These are phyloP conservation scores for Leiothrix lutea DNA, from an alignment of 2,113 vertebrate genomes.

Conservation along the genomic window DNA sequence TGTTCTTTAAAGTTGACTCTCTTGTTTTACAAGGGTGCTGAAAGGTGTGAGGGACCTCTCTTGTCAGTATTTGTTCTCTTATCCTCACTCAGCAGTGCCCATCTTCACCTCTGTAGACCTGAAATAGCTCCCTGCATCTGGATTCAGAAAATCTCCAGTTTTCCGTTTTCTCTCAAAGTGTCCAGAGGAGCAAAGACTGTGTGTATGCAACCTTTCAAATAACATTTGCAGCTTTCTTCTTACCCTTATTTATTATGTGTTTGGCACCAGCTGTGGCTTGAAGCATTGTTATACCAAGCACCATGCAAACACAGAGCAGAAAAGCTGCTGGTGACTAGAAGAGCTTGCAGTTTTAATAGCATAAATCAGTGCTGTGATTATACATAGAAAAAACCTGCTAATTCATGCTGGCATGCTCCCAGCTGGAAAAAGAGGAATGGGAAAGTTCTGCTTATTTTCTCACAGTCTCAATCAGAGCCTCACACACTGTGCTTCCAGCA, in stretches of 20 bases:
- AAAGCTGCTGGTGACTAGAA: neutral
- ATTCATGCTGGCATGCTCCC: neutral
- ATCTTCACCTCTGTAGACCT: neutral
- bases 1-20: neutral
- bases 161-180: neutral
- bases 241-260: neutral
- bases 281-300: neutral
- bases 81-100: neutral
- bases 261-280: neutral
- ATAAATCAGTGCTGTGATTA: neutral
- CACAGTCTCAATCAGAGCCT: neutral
- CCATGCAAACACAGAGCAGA: neutral
- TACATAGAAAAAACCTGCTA: neutral
- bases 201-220: neutral
- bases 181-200: neutral
- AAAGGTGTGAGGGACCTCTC: neutral
- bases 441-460: neutral
- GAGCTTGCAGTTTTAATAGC: neutral
- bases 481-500: neutral
- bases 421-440: neutral
- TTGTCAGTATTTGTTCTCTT: neutral
- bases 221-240: neutral
- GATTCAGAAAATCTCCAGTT: neutral
- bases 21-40: neutral
- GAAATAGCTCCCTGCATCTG: neutral